These are phyloP conservation scores for Tragopan temminckii DNA, from an alignment of 2,797 vertebrate genomes.

Conservation along the genomic window DNA sequence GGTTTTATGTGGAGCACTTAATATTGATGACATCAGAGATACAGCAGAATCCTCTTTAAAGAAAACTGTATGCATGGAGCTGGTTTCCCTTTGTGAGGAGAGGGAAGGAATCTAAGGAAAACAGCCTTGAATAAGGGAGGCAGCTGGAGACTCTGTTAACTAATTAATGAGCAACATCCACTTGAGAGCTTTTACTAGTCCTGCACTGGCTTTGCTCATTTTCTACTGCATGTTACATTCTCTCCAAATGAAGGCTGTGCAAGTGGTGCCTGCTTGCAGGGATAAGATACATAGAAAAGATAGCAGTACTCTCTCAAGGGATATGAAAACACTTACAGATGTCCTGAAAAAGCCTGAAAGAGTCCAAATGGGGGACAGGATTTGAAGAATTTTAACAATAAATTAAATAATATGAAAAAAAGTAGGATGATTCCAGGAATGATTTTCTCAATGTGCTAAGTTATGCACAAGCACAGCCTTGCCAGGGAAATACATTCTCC, in stretches of 20 bases:
- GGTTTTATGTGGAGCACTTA: neutral
- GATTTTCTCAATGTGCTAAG: neutral
- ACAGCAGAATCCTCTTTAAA: constrained; percentile 31
- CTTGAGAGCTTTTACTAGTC: constrained; percentile 66
- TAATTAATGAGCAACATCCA: constrained; percentile 71
- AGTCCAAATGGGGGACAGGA: neutral
- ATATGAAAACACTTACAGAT: constrained; percentile 9
- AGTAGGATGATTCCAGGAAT: neutral
- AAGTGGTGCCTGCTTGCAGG: constrained; percentile 31
- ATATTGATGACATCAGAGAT: constrained; percentile 24
- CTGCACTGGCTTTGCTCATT: constrained; percentile 49
- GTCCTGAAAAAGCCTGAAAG: constrained; percentile 26
- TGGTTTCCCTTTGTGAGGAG: neutral
- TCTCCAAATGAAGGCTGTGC: constrained; percentile 29
- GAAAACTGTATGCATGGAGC: constrained; percentile 8
- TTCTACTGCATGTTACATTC: constrained; percentile 9
- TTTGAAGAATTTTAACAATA: constrained; percentile 33
- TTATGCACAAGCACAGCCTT: neutral
- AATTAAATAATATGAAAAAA: neutral
- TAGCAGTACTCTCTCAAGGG: neutral
- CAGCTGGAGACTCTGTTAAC: constrained; percentile 71
- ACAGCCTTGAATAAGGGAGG: constrained; percentile 66
- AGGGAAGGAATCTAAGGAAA: neutral
- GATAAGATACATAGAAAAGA: constrained; percentile 41
- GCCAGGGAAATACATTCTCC: neutral